phyloP scores from a whole-genome alignment of 1,140 invertebrate genomes.

The Magallana gigas region DNA sequence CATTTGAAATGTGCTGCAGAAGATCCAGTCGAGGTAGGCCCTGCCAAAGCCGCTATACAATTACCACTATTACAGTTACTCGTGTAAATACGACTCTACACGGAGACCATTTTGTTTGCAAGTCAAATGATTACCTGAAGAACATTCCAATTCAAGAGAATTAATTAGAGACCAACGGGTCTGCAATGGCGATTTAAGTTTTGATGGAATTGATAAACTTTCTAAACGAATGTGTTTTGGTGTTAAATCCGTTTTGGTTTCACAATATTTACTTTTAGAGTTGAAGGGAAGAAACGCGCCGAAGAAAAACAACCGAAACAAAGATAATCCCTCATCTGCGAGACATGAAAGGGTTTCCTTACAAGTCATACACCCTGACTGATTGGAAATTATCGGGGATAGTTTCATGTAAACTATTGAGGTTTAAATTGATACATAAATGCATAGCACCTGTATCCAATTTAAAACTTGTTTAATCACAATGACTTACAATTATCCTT shows the following conservation, averaged over 20 bases:
- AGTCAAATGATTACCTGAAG: slow-evolving; percentile 22
- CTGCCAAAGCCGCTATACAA: neutral
- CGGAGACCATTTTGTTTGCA: slow-evolving; percentile 16
- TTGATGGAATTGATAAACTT: slow-evolving; percentile 32
- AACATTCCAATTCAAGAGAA: slow-evolving; percentile 31
- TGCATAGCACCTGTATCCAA: neutral
- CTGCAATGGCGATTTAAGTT: slow-evolving; percentile 11
- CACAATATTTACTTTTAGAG: slow-evolving; percentile 32
- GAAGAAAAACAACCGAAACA: neutral
- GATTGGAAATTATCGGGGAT: neutral
- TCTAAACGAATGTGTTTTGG: slow-evolving; percentile 21
- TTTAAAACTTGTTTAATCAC: too few species aligned
- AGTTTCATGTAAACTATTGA: neutral
- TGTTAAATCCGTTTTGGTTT: slow-evolving; percentile 31
- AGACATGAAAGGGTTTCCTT: slow-evolving; percentile 10
- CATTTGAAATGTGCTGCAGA: slow-evolving; percentile 22
- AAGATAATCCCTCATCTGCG: neutral
- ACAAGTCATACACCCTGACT: neutral
- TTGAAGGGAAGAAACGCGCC: slow-evolving; percentile 24
- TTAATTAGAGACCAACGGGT: slow-evolving; percentile 33
- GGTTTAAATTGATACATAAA: slow-evolving; percentile 3
- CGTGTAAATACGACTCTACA: slow-evolving; percentile 17
- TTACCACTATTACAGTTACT: slow-evolving; percentile 8
- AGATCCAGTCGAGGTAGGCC: neutral
- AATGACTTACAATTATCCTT: too few species aligned